Evolutionary conservation across 2,113 vertebrate species (phyloP), one percentile per base, ranked within the genome.

Genomic region (Pelobates fuscus): DNA sequence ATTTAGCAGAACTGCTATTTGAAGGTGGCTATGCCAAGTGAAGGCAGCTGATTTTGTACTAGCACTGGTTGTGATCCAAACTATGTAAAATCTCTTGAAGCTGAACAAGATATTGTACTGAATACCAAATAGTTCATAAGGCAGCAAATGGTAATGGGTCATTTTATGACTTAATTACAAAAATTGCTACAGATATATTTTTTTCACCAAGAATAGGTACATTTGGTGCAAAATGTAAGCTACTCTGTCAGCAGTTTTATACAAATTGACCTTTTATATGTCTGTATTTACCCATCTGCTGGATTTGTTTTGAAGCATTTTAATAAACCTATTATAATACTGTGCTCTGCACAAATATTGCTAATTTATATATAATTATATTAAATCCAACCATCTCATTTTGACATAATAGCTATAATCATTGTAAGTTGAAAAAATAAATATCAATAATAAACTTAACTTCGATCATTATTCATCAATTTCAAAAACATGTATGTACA

Each of bases 41-140:
- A 44, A 65, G 32, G 43, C 62, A 43, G 62, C 32, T 44, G 32
- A 5, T 32, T 65, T 24, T 65, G 62, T 24, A n/a, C 29, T 32
- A 62, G 21, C 62, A 23, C 17, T 37, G 32, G 8, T 21, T 65
- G 60, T 32, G 60, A 62, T 62, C 60, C 60, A 62, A 62, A 20
- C 27, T 37, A 32, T 62, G 27, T 63, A 17, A 63, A 32, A 63
- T 37, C 26, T n/a, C 60, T 63, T 32, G 17, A 11, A 65, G 62
- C 62, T 24, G 62, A 43, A 65, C 6, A 32, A 27, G 62, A 65
- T 27, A 44, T 65, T 23, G 32, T 20, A 21, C 62, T 14, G 62
- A 37, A 65, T 65, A 65, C 20, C 32, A 65, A 65, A 37, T 2
- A 65, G 37, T 29, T 27, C 5, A 24, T 12, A 23, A 20, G 30